Conservation (phyloP, 2,888 invertebrate species). For the Craniophora ligustri region DNA sequence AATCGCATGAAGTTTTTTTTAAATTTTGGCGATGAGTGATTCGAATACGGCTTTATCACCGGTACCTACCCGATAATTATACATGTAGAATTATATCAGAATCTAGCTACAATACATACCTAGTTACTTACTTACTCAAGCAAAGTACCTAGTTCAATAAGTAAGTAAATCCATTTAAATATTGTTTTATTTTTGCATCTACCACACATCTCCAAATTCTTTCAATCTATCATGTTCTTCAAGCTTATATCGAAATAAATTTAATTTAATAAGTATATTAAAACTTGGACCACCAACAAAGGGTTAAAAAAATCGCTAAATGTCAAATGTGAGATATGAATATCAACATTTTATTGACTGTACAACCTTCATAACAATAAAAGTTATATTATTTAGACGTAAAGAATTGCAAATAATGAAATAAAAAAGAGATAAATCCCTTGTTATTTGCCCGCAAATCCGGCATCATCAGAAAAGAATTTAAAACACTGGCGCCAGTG, state of each 20-base stretch:
- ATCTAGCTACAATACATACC: no score
- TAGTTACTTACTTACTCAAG: no score
- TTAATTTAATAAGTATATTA: conserved; percentile 5
- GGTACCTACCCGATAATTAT: no score
- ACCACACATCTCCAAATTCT: no score
- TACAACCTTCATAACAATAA: conserved; percentile 33
- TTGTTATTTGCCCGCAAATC: conserved; percentile 43
- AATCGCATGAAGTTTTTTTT: no score
- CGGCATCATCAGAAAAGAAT: conserved; percentile 65
- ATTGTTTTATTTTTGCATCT: no score
- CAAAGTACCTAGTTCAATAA: no score
- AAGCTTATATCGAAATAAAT: background rate
- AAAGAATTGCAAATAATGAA: conserved; percentile 28
- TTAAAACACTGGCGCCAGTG: conserved; percentile 69
- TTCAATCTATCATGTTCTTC: no score
- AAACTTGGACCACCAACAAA: conserved; percentile 7
- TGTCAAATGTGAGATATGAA: conserved; percentile 27
- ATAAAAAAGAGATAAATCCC: conserved; percentile 47
- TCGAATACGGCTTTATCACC: no score
- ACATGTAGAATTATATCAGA: no score
- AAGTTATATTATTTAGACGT: conserved; percentile 28
- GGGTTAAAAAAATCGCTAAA: conserved; percentile 26
- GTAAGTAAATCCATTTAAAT: no score
- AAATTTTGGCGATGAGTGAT: no score
- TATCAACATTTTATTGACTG: conserved; percentile 32